A percentile compares a stretch with the other conserved stretches of the same genome.
These are phyloP conservation scores for Calameuta idolon DNA, from an alignment of 2,888 invertebrate species.

Conservation along the genomic window DNA sequence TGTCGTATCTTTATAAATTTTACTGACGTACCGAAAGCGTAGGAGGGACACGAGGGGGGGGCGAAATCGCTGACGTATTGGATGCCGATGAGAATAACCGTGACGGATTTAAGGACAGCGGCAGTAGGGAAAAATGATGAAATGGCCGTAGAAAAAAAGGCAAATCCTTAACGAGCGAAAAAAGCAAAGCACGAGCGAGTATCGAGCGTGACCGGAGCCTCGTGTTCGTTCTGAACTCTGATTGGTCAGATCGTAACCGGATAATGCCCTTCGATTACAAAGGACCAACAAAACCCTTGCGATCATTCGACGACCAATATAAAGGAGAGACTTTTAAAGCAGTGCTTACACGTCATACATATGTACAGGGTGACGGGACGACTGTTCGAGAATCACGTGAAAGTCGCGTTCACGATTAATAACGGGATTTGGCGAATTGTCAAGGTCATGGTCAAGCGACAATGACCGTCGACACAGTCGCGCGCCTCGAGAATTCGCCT, in stretches of 20 bases:
- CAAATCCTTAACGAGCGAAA: not conserved
- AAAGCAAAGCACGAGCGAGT: not conserved
- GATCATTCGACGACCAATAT: not conserved
- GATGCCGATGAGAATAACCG: not conserved
- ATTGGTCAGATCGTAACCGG: not conserved
- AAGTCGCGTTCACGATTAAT: not conserved
- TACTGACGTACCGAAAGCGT: not conserved
- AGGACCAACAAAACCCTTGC: not conserved
- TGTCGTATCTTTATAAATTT: not conserved
- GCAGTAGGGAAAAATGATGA: not conserved
- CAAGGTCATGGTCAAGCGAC: not conserved
- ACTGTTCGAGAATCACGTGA: not conserved
- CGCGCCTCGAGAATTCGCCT: too few species aligned
- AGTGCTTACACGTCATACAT: not conserved
- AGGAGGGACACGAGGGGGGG: not conserved
- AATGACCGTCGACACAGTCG: too few species aligned
- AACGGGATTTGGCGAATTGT: not conserved
- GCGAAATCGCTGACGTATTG: not conserved
- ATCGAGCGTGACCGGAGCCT: not conserved
- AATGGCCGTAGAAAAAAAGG: not conserved
- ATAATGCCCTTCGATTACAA: not conserved
- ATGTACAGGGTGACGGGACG: not conserved
- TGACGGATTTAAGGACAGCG: not conserved
- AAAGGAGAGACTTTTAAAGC: not conserved
- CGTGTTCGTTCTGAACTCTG: not conserved